Evolutionary conservation across 2,113 vertebrate genomes (phyloP).

Genomic region (Oryctolagus cuniculus): DNA sequence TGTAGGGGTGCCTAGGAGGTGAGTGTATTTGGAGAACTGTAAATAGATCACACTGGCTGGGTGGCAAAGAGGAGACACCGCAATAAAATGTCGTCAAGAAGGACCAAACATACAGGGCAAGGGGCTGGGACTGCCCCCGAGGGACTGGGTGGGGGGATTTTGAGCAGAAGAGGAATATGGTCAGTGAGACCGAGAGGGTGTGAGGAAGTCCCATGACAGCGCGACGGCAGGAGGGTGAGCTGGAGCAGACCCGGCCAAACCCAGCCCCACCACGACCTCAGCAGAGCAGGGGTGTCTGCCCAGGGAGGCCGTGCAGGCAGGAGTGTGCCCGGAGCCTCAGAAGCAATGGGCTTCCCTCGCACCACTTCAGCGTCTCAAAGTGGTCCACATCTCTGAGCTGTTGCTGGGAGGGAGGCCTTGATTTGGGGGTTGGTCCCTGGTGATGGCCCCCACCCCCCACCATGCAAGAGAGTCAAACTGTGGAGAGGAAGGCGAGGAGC

Average conservation of each 20-base stretch:
- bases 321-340: background rate
- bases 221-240: background rate
- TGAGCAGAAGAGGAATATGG: background rate
- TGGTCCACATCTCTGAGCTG: background rate
- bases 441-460: no score
- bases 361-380: background rate
- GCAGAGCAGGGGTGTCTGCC: background rate
- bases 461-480: rapidly evolving
- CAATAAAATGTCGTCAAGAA: background rate
- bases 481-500: background rate
- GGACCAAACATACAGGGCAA: background rate
- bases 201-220: background rate
- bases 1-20: background rate
- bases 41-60: background rate
- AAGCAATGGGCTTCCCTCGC: background rate
- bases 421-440: background rate
- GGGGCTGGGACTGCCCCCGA: background rate
- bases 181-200: background rate
- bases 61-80: background rate
- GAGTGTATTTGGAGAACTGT: background rate
- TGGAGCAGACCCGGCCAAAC: background rate
- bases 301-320: background rate
- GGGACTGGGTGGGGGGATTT: background rate
- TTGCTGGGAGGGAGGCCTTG: background rate
- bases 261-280: background rate